Evolutionary conservation across 2,888 invertebrate genomes (phyloP), one percentile per base, ranked within the genome.

Genomic region (Thera obeliscata): DNA sequence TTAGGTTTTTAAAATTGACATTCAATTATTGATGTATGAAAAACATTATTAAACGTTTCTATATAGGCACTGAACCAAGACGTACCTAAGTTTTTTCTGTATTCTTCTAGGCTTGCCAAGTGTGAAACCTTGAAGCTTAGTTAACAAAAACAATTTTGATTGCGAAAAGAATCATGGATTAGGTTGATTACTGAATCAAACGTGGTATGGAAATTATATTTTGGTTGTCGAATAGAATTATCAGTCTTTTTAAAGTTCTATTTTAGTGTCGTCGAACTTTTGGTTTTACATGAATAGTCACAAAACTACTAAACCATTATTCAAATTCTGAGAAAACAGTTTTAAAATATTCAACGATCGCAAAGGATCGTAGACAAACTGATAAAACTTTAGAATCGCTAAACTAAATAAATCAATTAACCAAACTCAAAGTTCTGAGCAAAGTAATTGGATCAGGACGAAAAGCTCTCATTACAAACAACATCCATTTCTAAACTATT

Each of bases 381-480:
- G 50, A 65, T 62, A 65, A 65, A 69, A 65, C 62, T 62, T 62
- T 55, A 64, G 60, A 68, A 68, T 43, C 4, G 41, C 43, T 46
- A 50, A 61, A 65, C 59, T 66, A 64, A 64, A 61, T 58, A 70
- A 70, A 67, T 70, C 63, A 69, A 71, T 70, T 58, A 67, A 33
- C 52, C 52, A 22, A 55, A 54, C 36, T 50, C 7, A 64, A 59
- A 61, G 54, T 46, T 69, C 48, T 49, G 41, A 43, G 59, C 43
- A 46, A 72, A 74, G 64, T 72, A 71, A 74, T 71, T 70, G 66
- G 61, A 71, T 55, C 56, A 58, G 33, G 65, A 59, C 58, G 55
- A 70, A 66, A 67, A 66, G 56, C 59, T 73, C 65, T 74, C 57
- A 66, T 72, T 61, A 64, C 62, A 67, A 69, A 64, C 58, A 69